Base-by-base conservation (phyloP, 1,140 invertebrate species). In the Schlechtendalia chinensis region DNA sequence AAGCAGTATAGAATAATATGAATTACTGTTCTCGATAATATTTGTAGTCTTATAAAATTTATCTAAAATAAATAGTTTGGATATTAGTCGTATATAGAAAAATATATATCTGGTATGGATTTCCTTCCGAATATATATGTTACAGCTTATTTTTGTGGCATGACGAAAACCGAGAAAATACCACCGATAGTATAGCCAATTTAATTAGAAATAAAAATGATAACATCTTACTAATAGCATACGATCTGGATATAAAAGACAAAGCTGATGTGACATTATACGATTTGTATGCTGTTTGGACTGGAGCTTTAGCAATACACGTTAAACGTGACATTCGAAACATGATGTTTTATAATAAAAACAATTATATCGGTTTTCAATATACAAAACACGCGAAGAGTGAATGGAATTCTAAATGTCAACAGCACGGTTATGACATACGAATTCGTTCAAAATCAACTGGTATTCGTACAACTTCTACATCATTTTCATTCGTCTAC, bases 1-100 rank as follows among this genome's bases (percentile, higher is more conserved):
- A 61, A 96, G 85, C 45, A 90, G 91, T 11, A 96, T 89, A 87
- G n/a, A n/a, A n/a, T 95, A 93, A 86, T 87, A 92, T 82, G 89
- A 89, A 47, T 88, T 87, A 82, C 89, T 88, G 84, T 86, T 88
- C 59, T 87, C 86, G 59, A 93, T 83, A 81, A 93, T 90, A 63
- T 89, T 88, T 0, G 91, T 91, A 81, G 88, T 89, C 83, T 88
- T 88, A 85, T 93, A 94, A 86, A 94, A 94, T 82, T 91, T 87
- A 47, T 45, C 75, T 79, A 79, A 16, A 45, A n/a, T 47, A 29
- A 24, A 71, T 3, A 24, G 12, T 24, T 27, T 47, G 22, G 14
- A 50, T 50, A n/a, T n/a, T n/a, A n/a, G n/a, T n/a, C n/a, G n/a
- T n/a, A n/a, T n/a, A n/a, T n/a, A n/a, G n/a, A n/a, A n/a, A n/a